A percentile compares a stretch with the other conserved stretches of the same genome.
Conservation (phyloP, 2,888 invertebrate species). For the Volucella zonaria region DNA sequence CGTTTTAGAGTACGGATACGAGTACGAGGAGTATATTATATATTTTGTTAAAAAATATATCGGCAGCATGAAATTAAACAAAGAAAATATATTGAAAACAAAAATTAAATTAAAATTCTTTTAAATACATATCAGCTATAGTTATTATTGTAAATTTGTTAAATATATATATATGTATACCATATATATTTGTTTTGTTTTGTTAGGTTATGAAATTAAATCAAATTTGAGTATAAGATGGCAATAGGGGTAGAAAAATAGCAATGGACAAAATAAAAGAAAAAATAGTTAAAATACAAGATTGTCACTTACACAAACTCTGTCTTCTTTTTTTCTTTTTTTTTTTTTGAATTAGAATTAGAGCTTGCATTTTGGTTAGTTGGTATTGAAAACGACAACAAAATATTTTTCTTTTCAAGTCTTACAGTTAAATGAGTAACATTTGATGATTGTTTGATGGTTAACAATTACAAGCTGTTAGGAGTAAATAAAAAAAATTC, state of each 20-base stretch:
- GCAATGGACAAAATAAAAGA: neutral
- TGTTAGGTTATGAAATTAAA: neutral
- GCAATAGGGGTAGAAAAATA: neutral
- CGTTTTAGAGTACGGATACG: no score
- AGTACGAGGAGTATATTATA: conserved; percentile 22
- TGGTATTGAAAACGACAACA: neutral
- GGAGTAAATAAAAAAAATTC: neutral
- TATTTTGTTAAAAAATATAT: conserved; percentile 47
- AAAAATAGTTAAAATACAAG: conserved; percentile 3
- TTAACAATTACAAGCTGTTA: neutral
- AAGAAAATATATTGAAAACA: conserved; percentile 52
- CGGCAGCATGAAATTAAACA: conserved; percentile 73
- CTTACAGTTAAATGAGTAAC: neutral
- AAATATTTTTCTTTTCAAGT: neutral
- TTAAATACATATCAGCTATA: conserved; percentile 6
- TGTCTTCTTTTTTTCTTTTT: neutral
- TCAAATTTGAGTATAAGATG: neutral
- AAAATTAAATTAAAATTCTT: conserved; percentile 23
- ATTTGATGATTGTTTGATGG: conserved; percentile 8
- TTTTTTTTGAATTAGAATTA: neutral
- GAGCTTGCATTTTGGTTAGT: neutral
- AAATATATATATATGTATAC: neutral
- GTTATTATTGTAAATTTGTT: neutral
- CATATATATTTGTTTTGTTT: neutral
- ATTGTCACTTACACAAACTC: neutral